phyloP scores from a whole-genome alignment of 2,797 vertebrate genomes.

The Bufotes viridis region DNA sequence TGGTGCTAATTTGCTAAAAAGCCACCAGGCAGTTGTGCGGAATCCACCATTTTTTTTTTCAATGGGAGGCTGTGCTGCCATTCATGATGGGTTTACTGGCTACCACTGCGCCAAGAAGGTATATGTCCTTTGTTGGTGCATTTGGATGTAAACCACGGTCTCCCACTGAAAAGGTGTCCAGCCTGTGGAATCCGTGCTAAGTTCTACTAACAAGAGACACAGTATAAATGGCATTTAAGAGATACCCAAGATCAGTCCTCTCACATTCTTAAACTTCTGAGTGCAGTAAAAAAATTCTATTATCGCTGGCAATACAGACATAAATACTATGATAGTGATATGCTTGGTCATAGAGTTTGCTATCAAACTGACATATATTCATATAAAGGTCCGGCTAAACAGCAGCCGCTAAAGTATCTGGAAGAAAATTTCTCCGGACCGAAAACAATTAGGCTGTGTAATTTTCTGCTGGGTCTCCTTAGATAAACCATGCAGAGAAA shows the following conservation, averaged over 20 bases:
- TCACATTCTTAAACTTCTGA: not conserved
- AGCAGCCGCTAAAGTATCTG: constrained; percentile 67
- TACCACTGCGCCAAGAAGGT: too few species aligned
- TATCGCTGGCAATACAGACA: not conserved
- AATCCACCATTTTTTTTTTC: too few species aligned
- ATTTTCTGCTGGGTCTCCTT: constrained; percentile 71
- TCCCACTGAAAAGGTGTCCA: too few species aligned
- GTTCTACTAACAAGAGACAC: too few species aligned
- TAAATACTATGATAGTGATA: not conserved
- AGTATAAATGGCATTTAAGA: not conserved
- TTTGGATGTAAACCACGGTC: too few species aligned
- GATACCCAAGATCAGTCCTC: not conserved
- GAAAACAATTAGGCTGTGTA: constrained; percentile 79
- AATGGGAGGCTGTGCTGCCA: too few species aligned
- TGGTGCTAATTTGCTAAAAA: too few species aligned
- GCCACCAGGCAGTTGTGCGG: too few species aligned
- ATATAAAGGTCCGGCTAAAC: constrained; percentile 60
- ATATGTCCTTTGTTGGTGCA: too few species aligned
- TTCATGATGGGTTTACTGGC: too few species aligned
- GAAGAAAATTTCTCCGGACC: constrained; percentile 71
- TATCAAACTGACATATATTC: constrained; percentile 10
- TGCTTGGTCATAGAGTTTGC: not conserved
- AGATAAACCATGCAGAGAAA: constrained; percentile 72
- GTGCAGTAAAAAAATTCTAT: not conserved
- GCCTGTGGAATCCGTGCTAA: too few species aligned